Conservation (phyloP, 2,888 invertebrate genomes). For the Polydrusus cervinus region DNA sequence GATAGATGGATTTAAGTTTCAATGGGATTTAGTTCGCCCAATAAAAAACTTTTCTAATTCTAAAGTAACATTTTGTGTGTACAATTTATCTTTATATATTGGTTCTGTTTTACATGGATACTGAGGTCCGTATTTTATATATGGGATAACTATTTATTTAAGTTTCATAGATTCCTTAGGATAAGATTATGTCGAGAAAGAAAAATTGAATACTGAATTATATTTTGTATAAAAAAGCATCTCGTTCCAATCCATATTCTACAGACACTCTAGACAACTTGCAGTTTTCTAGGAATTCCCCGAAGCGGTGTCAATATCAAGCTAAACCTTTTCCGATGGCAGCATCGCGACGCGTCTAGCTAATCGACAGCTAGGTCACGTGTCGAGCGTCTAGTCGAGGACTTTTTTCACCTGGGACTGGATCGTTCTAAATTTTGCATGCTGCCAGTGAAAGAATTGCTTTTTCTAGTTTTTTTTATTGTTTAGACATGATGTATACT, state of each 20-base stretch:
- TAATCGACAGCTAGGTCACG: slow-evolving; percentile 26
- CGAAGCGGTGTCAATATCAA: slow-evolving; percentile 5
- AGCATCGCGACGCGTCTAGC: slow-evolving; percentile 14
- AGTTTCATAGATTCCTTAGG: too few species aligned
- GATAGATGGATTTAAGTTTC: slow-evolving; percentile 25
- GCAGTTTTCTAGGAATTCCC: slow-evolving; percentile 8
- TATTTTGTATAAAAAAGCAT: not conserved
- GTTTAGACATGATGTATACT: not conserved
- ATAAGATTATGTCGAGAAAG: too few species aligned
- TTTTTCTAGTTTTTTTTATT: slow-evolving; percentile 3
- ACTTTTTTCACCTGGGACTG: slow-evolving; percentile 14
- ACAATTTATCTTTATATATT: not conserved
- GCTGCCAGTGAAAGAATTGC: slow-evolving; percentile 18
- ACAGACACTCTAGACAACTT: not conserved
- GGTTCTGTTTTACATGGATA: too few species aligned
- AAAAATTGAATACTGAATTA: too few species aligned
- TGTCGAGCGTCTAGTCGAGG: slow-evolving; percentile 13
- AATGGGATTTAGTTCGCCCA: not conserved
- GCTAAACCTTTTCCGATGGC: not conserved
- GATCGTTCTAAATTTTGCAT: slow-evolving; percentile 15
- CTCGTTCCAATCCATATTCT: not conserved
- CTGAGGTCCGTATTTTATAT: too few species aligned
- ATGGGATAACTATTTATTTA: too few species aligned
- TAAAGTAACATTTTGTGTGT: not conserved
- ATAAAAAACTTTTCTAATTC: slow-evolving; percentile 4